phyloP scores from a whole-genome alignment of 2,797 vertebrate species.

The Propithecus deckenii region DNA sequence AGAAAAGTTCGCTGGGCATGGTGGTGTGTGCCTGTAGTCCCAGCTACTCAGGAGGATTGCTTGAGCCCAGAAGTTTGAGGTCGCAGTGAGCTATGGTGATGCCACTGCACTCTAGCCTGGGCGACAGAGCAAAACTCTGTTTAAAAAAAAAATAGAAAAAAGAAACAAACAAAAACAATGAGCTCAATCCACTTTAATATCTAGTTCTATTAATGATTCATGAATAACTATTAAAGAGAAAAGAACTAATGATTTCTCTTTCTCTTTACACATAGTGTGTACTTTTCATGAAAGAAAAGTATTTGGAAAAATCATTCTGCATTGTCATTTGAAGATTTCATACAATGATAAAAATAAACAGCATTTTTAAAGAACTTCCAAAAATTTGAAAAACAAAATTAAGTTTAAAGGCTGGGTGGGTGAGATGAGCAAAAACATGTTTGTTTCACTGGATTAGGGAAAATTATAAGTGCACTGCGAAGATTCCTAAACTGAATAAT shows the following conservation, averaged over 20 bases:
- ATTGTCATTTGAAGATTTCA: background rate
- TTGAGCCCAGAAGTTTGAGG: too few relatives aligned
- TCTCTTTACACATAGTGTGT: background rate
- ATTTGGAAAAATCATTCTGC: background rate
- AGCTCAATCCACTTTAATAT: background rate
- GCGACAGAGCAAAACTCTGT: too few relatives aligned
- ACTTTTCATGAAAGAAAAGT: background rate
- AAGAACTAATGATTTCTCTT: background rate
- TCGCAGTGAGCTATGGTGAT: too few relatives aligned
- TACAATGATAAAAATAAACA: background rate
- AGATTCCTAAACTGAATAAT: background rate
- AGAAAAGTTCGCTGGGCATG: too few relatives aligned
- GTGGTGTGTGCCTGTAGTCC: too few relatives aligned
- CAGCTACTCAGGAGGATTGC: too few relatives aligned
- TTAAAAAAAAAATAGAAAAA: too few relatives aligned
- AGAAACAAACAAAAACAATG: background rate
- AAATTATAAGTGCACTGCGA: background rate
- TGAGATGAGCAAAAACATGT: background rate
- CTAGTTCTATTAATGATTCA: background rate
- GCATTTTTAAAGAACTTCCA: background rate
- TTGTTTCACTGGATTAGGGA: background rate
- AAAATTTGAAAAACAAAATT: background rate
- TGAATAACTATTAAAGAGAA: background rate
- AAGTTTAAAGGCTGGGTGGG: background rate
- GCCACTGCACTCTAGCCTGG: too few relatives aligned